Base-by-base conservation (phyloP, 2,888 invertebrate species). In the Anticlea derivata region DNA sequence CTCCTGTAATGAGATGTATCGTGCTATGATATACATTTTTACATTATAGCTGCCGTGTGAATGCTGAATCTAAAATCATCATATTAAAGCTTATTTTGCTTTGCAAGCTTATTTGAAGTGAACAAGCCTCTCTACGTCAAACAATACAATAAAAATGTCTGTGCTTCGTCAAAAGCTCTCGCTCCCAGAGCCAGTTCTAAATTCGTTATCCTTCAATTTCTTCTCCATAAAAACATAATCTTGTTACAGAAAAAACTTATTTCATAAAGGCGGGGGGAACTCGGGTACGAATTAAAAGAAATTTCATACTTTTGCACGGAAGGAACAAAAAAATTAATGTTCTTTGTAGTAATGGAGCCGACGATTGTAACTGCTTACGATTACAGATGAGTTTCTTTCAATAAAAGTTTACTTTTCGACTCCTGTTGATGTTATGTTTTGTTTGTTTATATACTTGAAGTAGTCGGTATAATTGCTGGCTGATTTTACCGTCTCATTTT, bases 231-330 rank as follows among this genome's bases (percentile, higher is more conserved):
- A 53, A 87, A 82, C 66, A 79, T 86, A 87, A 89, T 86, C 84
- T 83, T 80, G 86, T 90, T 87, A 86, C 57, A 73, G n/a, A 70
- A 74, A 80, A 83, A 88, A 87, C 83, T 89, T 88, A 84, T 87
- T 88, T 84, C 83, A 86, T 82, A 86, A 86, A 84, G 78, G 10
- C 41, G 37, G 30, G 47, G 51, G 52, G 48, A 39, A 33, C 37
- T 66, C 70, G 70, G 58, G 70, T 71, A 75, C 65, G 71, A 84
- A 85, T 86, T 83, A 84, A 86, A 84, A 78, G 73, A 72, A 78
- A 69, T 68, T 74, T 62, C 66, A 61, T 62, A 30, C 44, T 44
- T 52, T 47, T 31, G 61, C 31, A 45, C 31, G 44, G 57, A 52
- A 53, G 57, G 58, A 64, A 60, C 52, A 65, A 62, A 65, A 68